Evolutionary conservation across 2,797 vertebrate species (phyloP).

Genomic region (Oreortyx pictus): DNA sequence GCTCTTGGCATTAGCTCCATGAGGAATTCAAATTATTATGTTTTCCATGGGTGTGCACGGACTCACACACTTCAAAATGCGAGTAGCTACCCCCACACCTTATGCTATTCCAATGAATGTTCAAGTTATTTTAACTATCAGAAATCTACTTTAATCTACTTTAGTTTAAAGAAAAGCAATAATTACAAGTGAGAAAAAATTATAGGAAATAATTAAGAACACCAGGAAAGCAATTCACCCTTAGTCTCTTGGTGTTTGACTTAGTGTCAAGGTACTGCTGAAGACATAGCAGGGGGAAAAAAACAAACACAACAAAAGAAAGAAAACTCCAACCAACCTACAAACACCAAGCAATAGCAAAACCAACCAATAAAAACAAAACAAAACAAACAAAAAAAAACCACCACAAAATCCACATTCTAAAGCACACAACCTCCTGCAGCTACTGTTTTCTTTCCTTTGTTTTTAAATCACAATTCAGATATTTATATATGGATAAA

Average conservation of each 20-base stretch:
- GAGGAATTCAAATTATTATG: not conserved
- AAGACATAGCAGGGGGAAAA: not conserved
- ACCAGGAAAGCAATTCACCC: not conserved
- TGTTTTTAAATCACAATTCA: not conserved
- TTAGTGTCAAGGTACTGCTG: not conserved
- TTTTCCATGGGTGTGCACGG: not conserved
- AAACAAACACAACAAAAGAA: no score
- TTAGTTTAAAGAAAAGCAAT: not conserved
- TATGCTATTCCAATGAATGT: not conserved
- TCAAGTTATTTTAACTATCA: not conserved
- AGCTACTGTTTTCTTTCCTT: not conserved
- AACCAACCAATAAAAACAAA: not conserved
- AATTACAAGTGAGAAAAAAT: not conserved
- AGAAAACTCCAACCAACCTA: not conserved
- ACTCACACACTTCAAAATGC: not conserved
- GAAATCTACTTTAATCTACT: not conserved
- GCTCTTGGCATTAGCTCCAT: not conserved
- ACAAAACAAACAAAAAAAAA: not conserved
- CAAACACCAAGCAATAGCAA: not conserved
- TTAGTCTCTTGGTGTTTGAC: not conserved
- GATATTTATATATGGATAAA: not conserved
- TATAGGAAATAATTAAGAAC: not conserved
- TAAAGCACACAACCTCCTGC: not conserved
- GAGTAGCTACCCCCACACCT: not conserved
- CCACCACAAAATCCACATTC: not conserved